Base-by-base conservation (phyloP, 2,113 vertebrate genomes). In the Tetrax tetrax region DNA sequence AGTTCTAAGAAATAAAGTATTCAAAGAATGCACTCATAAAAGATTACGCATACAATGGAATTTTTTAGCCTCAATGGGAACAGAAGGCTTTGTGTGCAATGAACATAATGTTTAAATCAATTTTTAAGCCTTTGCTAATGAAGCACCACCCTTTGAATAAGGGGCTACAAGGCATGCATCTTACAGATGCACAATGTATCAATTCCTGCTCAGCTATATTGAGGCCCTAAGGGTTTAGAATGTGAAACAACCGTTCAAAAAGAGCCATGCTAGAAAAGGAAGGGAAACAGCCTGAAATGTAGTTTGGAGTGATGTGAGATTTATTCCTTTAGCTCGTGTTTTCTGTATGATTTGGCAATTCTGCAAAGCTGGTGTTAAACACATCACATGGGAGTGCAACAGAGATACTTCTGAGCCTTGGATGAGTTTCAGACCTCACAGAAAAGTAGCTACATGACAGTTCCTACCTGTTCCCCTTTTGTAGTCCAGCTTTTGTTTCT, bases 21-120 rank as follows among this genome's bases (percentile, higher is more conserved):
- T 97, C 97, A 96, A 98, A 95, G 91, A 98, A 98, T 98, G 98
- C 97, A 93, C 97, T 97, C 97, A 97, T 97, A 97, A 98, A 98
- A 97, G 91, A 97, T 97, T 96, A 97, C 81, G 51, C 95, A 92
- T 95, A 97, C 86, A 95, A 74, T 97, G 97, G 97, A 98, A 98
- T 98, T 98, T 98, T 98, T 97, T 93, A 93, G 94, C 94, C 97
- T 98, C 97, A 97, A 84, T 96, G 95, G 88, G 95, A 98, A 97
- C 90, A 97, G 93, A 95, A 96, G 78, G 89, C 94, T 96, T 96
- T 86, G 78, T 86, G 65, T 91, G 74, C 80, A 68, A 45, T 94
- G 92, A 97, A 87, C 93, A 90, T 92, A 54, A 87, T 84, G 72
- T 95, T 97, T 94, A 97, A 97, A 75, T 71, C 38, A 89, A 27